Evolutionary conservation across 2,113 vertebrate genomes (phyloP).

Genomic region (Chinchilla lanigera): DNA sequence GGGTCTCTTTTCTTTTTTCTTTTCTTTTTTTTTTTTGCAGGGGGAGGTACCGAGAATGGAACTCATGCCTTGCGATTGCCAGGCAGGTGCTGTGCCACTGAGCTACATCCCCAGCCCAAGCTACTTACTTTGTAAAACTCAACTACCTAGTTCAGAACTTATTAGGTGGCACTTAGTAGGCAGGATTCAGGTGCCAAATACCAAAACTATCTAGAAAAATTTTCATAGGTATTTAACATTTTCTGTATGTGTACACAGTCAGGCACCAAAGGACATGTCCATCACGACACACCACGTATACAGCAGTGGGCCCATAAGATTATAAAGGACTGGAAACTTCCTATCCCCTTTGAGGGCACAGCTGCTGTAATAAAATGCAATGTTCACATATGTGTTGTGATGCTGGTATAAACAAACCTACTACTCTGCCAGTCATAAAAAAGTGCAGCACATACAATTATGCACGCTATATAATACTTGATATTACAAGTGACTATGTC

Average conservation of each 20-base stretch:
- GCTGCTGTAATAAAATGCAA: neutral
- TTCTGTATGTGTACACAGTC: neutral
- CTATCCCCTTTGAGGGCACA: neutral
- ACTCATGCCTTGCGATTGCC: too few relatives aligned
- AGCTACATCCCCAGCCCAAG: neutral
- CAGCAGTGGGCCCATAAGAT: neutral
- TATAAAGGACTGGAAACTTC: neutral
- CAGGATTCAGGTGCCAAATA: too few relatives aligned
- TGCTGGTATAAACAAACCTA: neutral
- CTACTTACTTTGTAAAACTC: conserved; percentile 35
- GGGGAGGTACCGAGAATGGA: too few relatives aligned
- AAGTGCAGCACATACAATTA: neutral
- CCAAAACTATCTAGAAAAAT: neutral
- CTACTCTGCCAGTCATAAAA: neutral
- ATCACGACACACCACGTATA: neutral
- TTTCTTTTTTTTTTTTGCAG: too few relatives aligned
- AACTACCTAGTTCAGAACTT: neutral
- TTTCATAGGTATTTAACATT: neutral
- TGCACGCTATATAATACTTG: neutral
- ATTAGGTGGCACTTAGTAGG: neutral
- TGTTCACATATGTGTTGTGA: neutral
- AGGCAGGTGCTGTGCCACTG: too few relatives aligned
- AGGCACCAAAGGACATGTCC: neutral
- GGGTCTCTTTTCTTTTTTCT: too few relatives aligned
- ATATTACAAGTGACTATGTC: neutral